phyloP scores from a whole-genome alignment of 2,113 vertebrate genomes.

The Phasianus colchicus region DNA sequence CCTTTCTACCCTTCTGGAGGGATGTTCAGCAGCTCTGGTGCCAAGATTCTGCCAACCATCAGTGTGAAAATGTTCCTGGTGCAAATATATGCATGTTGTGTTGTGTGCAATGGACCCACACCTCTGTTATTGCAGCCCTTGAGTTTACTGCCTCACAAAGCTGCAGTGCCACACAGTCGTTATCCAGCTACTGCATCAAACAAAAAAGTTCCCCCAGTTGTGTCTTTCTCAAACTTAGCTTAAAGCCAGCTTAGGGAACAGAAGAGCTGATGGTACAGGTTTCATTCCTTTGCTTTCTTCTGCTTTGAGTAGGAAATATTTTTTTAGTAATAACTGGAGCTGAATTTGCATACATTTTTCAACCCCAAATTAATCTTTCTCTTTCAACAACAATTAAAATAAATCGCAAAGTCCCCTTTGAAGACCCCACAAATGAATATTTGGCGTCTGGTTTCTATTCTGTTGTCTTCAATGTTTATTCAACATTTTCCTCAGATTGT shows the following conservation, averaged over 20 bases:
- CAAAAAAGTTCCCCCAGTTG: not conserved
- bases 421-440: constrained; percentile 54
- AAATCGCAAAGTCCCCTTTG: constrained; percentile 62
- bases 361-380: constrained; percentile 58
- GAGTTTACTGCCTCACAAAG: not conserved
- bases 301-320: not conserved
- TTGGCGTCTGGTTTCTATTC: constrained; percentile 73
- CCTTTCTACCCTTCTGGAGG: not conserved
- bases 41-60: not conserved
- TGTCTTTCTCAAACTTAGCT: not conserved
- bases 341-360: constrained; percentile 63
- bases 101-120: not conserved
- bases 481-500: constrained; percentile 65
- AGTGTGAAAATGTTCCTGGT: too few relatives aligned
- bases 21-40: not conserved
- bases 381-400: constrained; percentile 67
- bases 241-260: not conserved
- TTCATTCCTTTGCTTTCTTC: constrained; percentile 11
- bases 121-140: not conserved
- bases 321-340: not conserved
- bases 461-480: constrained; percentile 72
- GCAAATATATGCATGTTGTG: too few relatives aligned
- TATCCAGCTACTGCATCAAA: not conserved
- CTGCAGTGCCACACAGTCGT: rapidly evolving
- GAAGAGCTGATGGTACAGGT: not conserved